phyloP scores from a whole-genome alignment of 1,140 invertebrate species.

The Galendromus occidentalis region DNA sequence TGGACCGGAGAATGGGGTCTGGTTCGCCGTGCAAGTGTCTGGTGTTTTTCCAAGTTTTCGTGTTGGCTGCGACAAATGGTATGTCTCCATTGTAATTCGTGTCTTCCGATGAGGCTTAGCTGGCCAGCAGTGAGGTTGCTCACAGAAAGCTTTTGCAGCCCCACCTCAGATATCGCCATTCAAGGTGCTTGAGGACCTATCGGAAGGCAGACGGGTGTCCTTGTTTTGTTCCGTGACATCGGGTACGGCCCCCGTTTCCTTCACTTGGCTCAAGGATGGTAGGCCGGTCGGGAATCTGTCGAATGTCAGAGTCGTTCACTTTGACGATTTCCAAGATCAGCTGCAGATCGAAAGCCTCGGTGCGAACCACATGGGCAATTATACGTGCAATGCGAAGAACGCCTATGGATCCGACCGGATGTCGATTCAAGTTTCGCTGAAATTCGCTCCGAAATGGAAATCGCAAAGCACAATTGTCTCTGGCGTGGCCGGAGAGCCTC shows the following conservation, averaged over 20 bases:
- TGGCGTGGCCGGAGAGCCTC: conserved; percentile 6
- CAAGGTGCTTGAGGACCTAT: background rate
- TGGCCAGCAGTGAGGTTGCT: too few species aligned
- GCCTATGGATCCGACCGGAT: conserved; percentile 37
- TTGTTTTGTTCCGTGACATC: background rate
- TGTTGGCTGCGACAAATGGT: too few species aligned
- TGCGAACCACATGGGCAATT: conserved; percentile 43
- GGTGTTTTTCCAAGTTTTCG: too few species aligned
- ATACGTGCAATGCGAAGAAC: conserved; percentile 51
- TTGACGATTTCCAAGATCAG: conserved; percentile 12
- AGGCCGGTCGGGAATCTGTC: background rate
- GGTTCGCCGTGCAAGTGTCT: too few species aligned
- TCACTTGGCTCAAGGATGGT: background rate
- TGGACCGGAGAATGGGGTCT: too few species aligned
- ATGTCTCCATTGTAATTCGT: too few species aligned
- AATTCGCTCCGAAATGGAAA: background rate
- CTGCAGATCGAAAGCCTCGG: conserved; percentile 28
- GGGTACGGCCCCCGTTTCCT: background rate
- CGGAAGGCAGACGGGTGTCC: background rate
- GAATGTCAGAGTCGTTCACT: background rate
- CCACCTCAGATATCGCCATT: conserved; percentile 4
- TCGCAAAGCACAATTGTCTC: background rate
- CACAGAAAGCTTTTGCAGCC: background rate
- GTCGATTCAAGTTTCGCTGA: background rate
- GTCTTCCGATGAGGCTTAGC: too few species aligned